Percentiles rank a stretch among this genome's conserved stretches.
Conservation (phyloP, 1,140 invertebrate species). For the Heliconius eleuchia region DNA sequence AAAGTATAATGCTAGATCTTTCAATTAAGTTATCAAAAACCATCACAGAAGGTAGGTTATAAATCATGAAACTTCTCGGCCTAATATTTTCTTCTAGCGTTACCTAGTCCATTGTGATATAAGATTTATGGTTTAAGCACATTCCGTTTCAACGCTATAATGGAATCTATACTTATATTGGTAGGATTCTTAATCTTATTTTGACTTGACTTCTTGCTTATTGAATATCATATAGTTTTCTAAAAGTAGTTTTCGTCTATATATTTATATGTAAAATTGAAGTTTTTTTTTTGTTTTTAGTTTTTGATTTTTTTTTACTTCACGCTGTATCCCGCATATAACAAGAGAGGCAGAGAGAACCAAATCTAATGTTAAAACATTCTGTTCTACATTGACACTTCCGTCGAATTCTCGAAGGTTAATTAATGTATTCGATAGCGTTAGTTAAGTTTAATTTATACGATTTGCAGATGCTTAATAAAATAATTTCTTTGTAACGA, state of each 20-base stretch:
- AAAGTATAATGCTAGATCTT: not conserved
- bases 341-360: too few species aligned
- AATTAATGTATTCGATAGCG: too few species aligned
- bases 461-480: too few species aligned
- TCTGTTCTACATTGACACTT: too few species aligned
- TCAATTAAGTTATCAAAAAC: slow-evolving; percentile 7
- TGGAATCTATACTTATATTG: not conserved
- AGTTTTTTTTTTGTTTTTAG: too few species aligned
- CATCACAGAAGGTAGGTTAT: slow-evolving; percentile 18
- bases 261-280: not conserved
- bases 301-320: too few species aligned
- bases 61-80: slow-evolving; percentile 50
- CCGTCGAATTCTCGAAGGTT: too few species aligned
- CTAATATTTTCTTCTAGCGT: slow-evolving; percentile 47
- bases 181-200: not conserved
- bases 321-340: too few species aligned
- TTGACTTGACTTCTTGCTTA: not conserved
- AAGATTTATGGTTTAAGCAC: slow-evolving; percentile 54
- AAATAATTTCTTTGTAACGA: too few species aligned
- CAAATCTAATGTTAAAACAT: too few species aligned
- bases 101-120: slow-evolving; percentile 49
- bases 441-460: too few species aligned
- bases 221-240: not conserved
- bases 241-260: not conserved
- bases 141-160: slow-evolving; percentile 36